Evolutionary conservation across 2,797 vertebrate species (phyloP), one percentile per base, ranked within the genome.

Genomic region (Pteropus rufus): DNA sequence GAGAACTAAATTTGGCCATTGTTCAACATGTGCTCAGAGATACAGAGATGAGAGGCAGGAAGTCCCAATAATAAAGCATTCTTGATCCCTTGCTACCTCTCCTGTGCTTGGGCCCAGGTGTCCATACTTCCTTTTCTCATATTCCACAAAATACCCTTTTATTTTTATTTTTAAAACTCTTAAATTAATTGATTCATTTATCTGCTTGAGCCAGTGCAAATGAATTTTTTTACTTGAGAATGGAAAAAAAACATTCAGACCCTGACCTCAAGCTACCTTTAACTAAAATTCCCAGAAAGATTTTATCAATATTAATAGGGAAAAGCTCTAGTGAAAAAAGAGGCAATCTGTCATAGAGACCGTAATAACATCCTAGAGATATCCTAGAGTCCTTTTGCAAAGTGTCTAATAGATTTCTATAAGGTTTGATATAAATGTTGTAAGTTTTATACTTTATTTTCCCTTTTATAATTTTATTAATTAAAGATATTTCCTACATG

Each of bases 231-330:
- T 64, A 23, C 69, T 91, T 93, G 23, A 91, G 56, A 76, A 76
- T 62, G 14, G 36, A 85, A 56, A 95, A 41, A 75, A 77, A 11
- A 58, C 23, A 49, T 44, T 58, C 62, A 76, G 52, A 21, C 10
- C 64, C 46, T 94, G 88, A 87, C 54, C 39, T 95, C 58, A 89
- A 93, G 54, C 88, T 86, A 79, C 11, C 41, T 93, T 58, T 83
- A 85, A 96, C 86, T 94, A 93, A 96, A 95, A 93, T 90, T 91
- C 93, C 69, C 82, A 96, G 86, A 89, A 93, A 86, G 46, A 58
- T 69, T 88, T 87, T 18, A 90, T 92, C 77, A 95, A 82, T 95
- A 92, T 88, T 95, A 91, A 54, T 60, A 67, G 14, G 1, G 23
- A 21, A 85, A 92, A 62, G 46, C 54, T 73, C 60, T 86, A 62